Conservation (phyloP, 2,888 invertebrate genomes). For the Xestia ashworthii region DNA sequence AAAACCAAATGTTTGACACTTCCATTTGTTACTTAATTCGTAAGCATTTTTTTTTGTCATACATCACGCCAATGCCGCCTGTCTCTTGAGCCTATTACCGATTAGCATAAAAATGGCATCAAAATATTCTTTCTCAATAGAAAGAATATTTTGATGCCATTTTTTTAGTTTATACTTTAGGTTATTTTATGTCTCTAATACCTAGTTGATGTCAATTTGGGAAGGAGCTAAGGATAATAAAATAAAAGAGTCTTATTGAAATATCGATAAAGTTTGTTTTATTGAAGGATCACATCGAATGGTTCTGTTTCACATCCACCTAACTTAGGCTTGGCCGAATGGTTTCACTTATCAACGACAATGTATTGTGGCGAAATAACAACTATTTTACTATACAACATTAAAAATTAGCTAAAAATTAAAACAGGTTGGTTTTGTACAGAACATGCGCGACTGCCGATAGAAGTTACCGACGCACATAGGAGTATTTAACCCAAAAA, state of each 20-base stretch:
- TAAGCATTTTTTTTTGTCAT: too few relatives aligned
- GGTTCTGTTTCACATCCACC: slow-evolving; percentile 41
- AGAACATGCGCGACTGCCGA: too few relatives aligned
- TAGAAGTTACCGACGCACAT: too few relatives aligned
- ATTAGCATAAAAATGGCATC: too few relatives aligned
- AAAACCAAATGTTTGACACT: too few relatives aligned
- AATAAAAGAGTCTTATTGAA: slow-evolving; percentile 61
- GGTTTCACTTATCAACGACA: slow-evolving; percentile 51
- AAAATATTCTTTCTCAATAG: too few relatives aligned
- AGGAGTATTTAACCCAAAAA: too few relatives aligned
- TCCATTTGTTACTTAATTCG: too few relatives aligned
- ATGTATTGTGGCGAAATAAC: slow-evolving; percentile 30
- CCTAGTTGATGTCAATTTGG: not conserved
- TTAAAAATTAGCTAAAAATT: not conserved
- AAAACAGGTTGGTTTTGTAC: not conserved
- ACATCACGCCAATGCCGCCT: too few relatives aligned
- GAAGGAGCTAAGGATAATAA: not conserved
- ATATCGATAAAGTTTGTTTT: slow-evolving; percentile 68
- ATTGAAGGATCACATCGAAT: slow-evolving; percentile 65
- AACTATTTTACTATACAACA: not conserved
- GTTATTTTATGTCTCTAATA: not conserved
- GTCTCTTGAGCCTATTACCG: too few relatives aligned
- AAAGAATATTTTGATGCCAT: too few relatives aligned
- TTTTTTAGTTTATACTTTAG: too few relatives aligned
- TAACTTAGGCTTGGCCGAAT: slow-evolving; percentile 64